These are phyloP conservation scores for Sebastes glaucus DNA, from an alignment of 2,797 vertebrate species.

Conservation along the genomic window DNA sequence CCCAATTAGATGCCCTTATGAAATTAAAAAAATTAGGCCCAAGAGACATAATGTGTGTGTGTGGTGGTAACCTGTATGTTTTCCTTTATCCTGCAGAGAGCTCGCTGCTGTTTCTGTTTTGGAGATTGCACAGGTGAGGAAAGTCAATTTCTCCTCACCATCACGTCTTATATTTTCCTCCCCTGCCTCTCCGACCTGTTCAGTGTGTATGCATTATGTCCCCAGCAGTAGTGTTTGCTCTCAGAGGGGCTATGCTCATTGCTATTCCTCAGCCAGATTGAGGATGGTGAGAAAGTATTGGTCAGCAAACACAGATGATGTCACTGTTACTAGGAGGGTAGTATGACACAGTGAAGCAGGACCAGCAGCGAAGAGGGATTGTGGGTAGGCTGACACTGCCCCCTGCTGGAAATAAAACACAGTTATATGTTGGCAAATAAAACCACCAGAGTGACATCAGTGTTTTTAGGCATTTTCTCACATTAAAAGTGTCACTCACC, in stretches of 20 bases:
- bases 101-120: slow-evolving; percentile 97
- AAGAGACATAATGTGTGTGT: not conserved
- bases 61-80: slow-evolving; percentile 14
- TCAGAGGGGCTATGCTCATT: slow-evolving; percentile 49
- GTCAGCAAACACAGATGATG: slow-evolving; percentile 80
- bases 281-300: slow-evolving; percentile 76
- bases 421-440: not conserved
- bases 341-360: slow-evolving; percentile 51
- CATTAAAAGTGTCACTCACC: not conserved
- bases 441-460: not conserved
- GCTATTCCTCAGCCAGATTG: slow-evolving; percentile 63
- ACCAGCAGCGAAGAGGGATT: not conserved
- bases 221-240: slow-evolving; percentile 37
- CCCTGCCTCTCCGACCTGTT: not conserved
- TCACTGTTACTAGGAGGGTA: slow-evolving; percentile 82
- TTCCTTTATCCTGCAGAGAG: slow-evolving; percentile 84
- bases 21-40: slow-evolving; percentile 16
- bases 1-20: not conserved
- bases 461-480: not conserved
- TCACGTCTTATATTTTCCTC: not conserved
- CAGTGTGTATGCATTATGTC: slow-evolving; percentile 20
- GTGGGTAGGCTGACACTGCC: slow-evolving; percentile 52
- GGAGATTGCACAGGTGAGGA: slow-evolving; percentile 86
- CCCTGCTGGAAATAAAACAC: slow-evolving; percentile 61
- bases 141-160: slow-evolving; percentile 7